A percentile compares a stretch with the other conserved stretches of the same genome.
phyloP scores from a whole-genome alignment of 2,113 vertebrate species.

The Pituophis catenifer region DNA sequence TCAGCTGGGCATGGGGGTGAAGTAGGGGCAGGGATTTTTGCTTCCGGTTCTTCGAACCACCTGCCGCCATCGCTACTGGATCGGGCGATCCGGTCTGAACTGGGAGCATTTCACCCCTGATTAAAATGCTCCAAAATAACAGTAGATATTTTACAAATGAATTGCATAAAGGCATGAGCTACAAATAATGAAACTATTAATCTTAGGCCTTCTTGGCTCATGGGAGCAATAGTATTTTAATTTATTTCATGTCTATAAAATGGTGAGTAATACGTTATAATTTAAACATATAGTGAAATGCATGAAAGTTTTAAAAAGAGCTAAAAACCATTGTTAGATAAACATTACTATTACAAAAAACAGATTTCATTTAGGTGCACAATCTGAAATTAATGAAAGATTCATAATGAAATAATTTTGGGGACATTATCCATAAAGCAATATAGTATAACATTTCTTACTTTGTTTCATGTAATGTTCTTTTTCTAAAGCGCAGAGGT shows the following conservation, averaged over 20 bases:
- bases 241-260: neutral
- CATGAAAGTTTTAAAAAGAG: neutral
- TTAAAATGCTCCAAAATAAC: neutral
- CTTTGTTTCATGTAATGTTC: constrained; percentile 74
- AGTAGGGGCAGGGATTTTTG: no score
- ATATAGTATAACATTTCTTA: constrained; percentile 50
- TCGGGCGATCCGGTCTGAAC: no score
- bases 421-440: neutral
- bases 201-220: neutral
- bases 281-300: constrained; percentile 13
- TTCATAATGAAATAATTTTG: neutral
- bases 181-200: neutral
- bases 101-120: neutral
- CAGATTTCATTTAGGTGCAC: neutral
- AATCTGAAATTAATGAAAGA: neutral
- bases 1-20: no score
- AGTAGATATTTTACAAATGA: neutral
- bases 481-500: constrained; percentile 61
- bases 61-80: no score
- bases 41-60: no score
- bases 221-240: neutral
- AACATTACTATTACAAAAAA: neutral
- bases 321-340: neutral
- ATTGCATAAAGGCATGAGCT: neutral
- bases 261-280: neutral